These are phyloP conservation scores for Chaetophractus vellerosus DNA, from an alignment of 2,797 vertebrate species.

Conservation along the genomic window DNA sequence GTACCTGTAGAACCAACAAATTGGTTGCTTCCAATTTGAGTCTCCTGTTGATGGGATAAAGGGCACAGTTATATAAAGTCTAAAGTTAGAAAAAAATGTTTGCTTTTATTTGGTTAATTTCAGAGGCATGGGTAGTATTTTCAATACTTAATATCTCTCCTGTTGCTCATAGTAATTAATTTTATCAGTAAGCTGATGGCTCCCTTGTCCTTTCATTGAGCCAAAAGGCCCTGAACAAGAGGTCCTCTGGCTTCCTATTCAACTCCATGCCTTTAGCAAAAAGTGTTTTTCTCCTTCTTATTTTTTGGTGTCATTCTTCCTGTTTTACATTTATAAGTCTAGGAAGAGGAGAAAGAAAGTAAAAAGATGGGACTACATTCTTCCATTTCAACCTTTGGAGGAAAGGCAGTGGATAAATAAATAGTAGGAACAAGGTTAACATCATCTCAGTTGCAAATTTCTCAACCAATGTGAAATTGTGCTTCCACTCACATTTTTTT, in stretches of 20 bases:
- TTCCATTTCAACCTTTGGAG: neutral
- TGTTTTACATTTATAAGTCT: neutral
- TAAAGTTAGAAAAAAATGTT: neutral
- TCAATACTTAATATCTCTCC: neutral
- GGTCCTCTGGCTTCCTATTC: neutral
- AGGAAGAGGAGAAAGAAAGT: neutral
- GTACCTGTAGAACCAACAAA: neutral
- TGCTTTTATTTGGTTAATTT: constrained; percentile 1
- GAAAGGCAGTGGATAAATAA: neutral
- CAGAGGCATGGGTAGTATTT: neutral
- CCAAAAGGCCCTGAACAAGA: neutral
- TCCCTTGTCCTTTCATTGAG: neutral
- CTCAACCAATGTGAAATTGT: neutral
- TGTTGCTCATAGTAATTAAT: neutral
- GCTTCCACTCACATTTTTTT: neutral
- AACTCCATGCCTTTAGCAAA: neutral
- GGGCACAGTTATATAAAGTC: neutral
- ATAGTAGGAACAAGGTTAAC: neutral
- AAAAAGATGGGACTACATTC: neutral
- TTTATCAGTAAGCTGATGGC: neutral
- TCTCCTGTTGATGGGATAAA: neutral
- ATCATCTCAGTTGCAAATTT: neutral
- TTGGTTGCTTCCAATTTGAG: neutral
- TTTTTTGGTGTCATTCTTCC: neutral
- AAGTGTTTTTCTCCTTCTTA: neutral